These are phyloP conservation scores for Orchestes rusci DNA, from an alignment of 2,888 invertebrate species.

Conservation along the genomic window DNA sequence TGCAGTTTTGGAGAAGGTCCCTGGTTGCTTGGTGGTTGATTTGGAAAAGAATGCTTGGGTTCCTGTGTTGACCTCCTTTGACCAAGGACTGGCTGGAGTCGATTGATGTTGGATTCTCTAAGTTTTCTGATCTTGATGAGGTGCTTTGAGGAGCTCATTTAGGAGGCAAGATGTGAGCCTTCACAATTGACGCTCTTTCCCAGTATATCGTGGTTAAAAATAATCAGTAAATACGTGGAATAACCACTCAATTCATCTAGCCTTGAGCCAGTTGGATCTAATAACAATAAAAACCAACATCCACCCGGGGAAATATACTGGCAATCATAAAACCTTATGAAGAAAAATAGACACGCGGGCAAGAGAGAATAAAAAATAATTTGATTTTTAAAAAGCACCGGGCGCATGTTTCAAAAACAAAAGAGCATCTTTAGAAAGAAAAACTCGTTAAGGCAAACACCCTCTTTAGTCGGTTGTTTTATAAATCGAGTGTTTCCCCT, in stretches of 20 bases:
- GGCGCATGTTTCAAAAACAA: constrained; percentile 20
- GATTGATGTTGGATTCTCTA: no score
- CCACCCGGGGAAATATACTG: constrained; percentile 15
- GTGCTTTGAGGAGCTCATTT: no score
- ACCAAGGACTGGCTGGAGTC: no score
- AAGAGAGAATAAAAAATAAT: constrained; percentile 22
- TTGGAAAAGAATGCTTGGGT: no score
- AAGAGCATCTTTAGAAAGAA: constrained; percentile 36
- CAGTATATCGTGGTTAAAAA: no score
- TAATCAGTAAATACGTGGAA: constrained; percentile 4
- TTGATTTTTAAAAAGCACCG: constrained; percentile 19
- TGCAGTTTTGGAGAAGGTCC: no score
- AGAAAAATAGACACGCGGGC: constrained; percentile 16
- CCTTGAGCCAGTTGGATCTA: constrained; percentile 5
- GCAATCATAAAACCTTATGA: constrained; percentile 24
- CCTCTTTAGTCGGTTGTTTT: constrained; percentile 42
- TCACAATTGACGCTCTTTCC: no score
- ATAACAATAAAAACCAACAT: constrained; percentile 14
- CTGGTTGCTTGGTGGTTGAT: no score
- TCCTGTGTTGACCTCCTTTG: no score
- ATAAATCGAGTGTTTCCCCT: constrained; percentile 37
- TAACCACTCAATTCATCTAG: constrained; percentile 3
- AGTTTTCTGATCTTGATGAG: background rate
- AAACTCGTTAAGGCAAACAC: constrained; percentile 45
- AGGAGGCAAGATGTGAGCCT: no score